These are phyloP conservation scores for Pongo pygmaeus DNA, from an alignment of 2,113 vertebrate genomes.

Conservation along the genomic window DNA sequence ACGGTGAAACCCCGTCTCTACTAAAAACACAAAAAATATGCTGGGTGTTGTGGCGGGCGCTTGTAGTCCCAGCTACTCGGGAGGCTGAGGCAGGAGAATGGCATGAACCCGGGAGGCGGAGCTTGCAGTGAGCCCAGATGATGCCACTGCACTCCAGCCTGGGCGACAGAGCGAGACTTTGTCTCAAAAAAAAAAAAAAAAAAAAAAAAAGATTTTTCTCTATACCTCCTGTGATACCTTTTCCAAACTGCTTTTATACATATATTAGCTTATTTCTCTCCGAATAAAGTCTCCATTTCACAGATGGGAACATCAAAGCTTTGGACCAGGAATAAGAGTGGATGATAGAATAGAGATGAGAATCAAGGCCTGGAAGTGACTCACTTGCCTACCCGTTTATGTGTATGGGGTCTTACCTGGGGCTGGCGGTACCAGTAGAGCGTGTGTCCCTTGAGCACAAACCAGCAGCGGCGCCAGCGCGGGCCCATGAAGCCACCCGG, in stretches of 20 bases:
- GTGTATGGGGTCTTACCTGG: constrained; percentile 84
- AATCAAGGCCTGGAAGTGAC: not conserved
- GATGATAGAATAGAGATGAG: not conserved
- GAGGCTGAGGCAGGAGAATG: too few relatives aligned
- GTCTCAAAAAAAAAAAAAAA: too few relatives aligned
- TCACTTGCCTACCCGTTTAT: not conserved
- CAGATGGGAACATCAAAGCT: not conserved
- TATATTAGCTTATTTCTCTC: not conserved
- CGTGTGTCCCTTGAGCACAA: constrained; percentile 91
- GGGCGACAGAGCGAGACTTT: too few relatives aligned
- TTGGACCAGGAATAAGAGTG: not conserved
- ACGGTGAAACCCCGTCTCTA: too few relatives aligned
- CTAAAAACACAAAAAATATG: too few relatives aligned
- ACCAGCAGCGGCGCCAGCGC: constrained; percentile 98
- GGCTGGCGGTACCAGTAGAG: constrained; percentile 95
- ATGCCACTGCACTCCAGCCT: too few relatives aligned
- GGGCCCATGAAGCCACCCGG: constrained; percentile 91
- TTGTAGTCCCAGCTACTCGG: too few relatives aligned
- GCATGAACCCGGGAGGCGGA: too few relatives aligned
- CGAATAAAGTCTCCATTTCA: not conserved
- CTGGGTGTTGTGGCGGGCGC: fast-evolving
- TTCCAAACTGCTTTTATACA: not conserved
- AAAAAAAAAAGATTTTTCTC: not conserved
- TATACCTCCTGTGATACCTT: not conserved
- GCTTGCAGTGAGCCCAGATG: too few relatives aligned